Evolutionary conservation across 2,888 invertebrate genomes (phyloP), one percentile per base, ranked within the genome.

Genomic region (Synergus japonicus): DNA sequence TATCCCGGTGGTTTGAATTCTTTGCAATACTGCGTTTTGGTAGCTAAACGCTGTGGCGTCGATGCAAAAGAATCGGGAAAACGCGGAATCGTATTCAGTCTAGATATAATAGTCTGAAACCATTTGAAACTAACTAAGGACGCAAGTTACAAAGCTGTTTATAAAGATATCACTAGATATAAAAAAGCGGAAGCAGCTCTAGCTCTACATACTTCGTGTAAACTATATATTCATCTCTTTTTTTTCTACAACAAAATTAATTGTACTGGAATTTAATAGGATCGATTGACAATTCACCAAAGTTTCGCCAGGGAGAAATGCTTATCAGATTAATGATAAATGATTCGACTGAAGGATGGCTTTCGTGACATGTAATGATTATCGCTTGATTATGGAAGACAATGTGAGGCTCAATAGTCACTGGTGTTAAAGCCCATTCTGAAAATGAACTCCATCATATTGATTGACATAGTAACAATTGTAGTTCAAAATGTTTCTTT

Each of bases 1-100:
- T 85, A 80, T 81, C 80, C 81, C 79, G 79, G 83, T 79, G 81
- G 82, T 60, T 78, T 78, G 43, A 78, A 82, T 82, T 83, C 84
- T 83, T 83, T 79, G 73, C 76, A 77, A 83, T 80, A 73, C 76
- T 77, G 46, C 79, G 37, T 37, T 60, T 43, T 37, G 37, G 18
- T 41, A 22, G 10, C 18, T 76, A 67, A 41, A 60, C 22, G 29
- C n/a, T 63, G 13, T 29, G 29, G 63, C 29, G 29, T 63, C 12
- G 12, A 29, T 63, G 63, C 29, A 63, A 63, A 63, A 63, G 13
- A 63, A 29, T 29, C 12, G 13, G 22, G 0, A 29, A 63, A 10
- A 63, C 15, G 8, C n/a, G 54, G 8, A 54, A n/a, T 54, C 54
- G 54, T n/a, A n/a, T n/a, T 54, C 9, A 66, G 44, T 15, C 58